These are phyloP conservation scores for Orussus abietinus DNA, from an alignment of 1,140 invertebrate species.

Conservation along the genomic window DNA sequence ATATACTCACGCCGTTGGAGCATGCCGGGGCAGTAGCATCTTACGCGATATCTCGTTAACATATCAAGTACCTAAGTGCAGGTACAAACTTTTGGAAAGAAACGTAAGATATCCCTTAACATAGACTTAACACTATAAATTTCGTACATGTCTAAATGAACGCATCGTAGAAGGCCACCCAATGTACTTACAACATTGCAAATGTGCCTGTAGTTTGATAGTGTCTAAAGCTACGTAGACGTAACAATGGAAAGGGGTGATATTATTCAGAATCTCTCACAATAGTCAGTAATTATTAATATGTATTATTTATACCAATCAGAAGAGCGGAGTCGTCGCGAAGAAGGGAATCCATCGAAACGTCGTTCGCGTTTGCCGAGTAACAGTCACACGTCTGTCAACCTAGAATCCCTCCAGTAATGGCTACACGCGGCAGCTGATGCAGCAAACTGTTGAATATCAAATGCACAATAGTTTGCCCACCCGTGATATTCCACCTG, in stretches of 20 bases:
- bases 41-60: conserved; percentile 44
- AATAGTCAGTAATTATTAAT: conserved; percentile 35
- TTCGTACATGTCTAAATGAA: conserved; percentile 10
- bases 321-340: conserved; percentile 40
- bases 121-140: conserved; percentile 23
- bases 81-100: conserved; percentile 41
- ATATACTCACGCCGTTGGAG: conserved; percentile 45
- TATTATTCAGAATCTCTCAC: conserved; percentile 31
- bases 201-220: conserved; percentile 39
- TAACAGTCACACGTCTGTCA: conserved; percentile 34
- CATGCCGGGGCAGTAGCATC: conserved; percentile 37
- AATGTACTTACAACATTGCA: conserved; percentile 52
- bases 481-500: conserved; percentile 32
- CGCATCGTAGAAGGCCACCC: conserved; percentile 37
- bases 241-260: background rate
- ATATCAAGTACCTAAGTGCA: conserved; percentile 47
- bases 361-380: conserved; percentile 36
- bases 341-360: conserved; percentile 38
- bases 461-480: conserved; percentile 48
- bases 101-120: conserved; percentile 34
- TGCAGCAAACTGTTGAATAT: conserved; percentile 51
- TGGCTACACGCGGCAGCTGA: conserved; percentile 35
- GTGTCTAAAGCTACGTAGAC: conserved; percentile 28
- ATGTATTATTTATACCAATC: conserved; percentile 44
- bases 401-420: conserved; percentile 35